Percentiles rank a stretch among this genome's conserved stretches.
These are phyloP conservation scores for Theocolax elegans DNA, from an alignment of 1,140 invertebrate genomes.

Conservation along the genomic window DNA sequence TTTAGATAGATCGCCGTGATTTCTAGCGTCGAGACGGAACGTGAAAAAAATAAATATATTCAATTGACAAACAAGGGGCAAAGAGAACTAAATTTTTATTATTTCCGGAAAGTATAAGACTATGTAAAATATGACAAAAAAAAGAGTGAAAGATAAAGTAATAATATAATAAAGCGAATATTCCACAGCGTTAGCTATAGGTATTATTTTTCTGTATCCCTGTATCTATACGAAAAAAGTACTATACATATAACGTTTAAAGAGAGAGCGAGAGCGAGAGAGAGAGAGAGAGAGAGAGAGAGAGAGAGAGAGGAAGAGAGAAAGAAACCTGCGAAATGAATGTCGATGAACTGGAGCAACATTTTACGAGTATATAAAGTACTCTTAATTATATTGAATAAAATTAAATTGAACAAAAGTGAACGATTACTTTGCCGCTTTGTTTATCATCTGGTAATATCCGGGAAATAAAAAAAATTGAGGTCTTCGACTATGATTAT, in stretches of 20 bases:
- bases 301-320: constrained; percentile 4
- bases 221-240: constrained; percentile 61
- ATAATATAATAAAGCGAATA: no score
- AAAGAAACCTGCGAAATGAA: background rate
- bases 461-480: no score
- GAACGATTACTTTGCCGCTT: constrained; percentile 55
- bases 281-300: constrained; percentile 5
- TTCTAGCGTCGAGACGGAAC: background rate
- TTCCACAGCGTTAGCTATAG: constrained; percentile 60
- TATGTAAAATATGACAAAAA: constrained; percentile 17
- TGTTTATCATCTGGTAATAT: constrained; percentile 59
- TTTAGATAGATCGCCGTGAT: background rate
- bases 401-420: no score
- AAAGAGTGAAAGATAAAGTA: constrained; percentile 9
- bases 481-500: constrained; percentile 61
- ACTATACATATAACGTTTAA: constrained; percentile 45
- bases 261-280: background rate
- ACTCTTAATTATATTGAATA: constrained; percentile 46
- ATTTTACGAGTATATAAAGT: constrained; percentile 34
- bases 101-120: no score
- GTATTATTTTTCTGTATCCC: constrained; percentile 67
- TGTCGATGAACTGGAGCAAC: constrained; percentile 1
- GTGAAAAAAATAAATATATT: constrained; percentile 2
- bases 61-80: background rate
- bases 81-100: no score